Evolutionary conservation across 1,140 invertebrate genomes (phyloP).

Genomic region (Drosophila micromelanica): DNA sequence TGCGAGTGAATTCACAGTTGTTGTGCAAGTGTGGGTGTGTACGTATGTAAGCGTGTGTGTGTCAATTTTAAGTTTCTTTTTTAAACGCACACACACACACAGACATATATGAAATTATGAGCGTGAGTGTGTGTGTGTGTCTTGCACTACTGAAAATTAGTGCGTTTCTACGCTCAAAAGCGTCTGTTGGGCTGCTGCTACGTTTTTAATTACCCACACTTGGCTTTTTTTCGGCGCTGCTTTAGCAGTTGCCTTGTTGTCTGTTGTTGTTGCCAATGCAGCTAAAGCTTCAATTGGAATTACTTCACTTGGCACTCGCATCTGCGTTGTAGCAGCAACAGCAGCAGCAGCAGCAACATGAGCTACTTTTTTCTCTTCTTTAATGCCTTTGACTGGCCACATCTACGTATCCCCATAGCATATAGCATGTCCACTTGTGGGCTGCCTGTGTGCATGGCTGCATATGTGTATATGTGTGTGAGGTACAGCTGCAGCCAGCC

Average conservation of each 20-base stretch:
- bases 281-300: conserved; percentile 75
- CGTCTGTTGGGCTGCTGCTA: conserved; percentile 65
- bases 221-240: conserved; percentile 54
- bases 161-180: conserved; percentile 81
- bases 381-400: conserved; percentile 60
- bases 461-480: conserved; percentile 29
- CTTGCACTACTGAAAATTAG: conserved; percentile 77
- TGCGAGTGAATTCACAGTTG: conserved; percentile 53
- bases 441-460: conserved; percentile 16
- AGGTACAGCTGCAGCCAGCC: conserved; percentile 55
- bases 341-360: conserved; percentile 44
- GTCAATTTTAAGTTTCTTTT: conserved; percentile 59
- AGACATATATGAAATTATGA: conserved; percentile 33
- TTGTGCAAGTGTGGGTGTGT: conserved; percentile 17
- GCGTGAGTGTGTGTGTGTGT: conserved; percentile 13
- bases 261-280: conserved; percentile 43
- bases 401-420: conserved; percentile 42
- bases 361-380: conserved; percentile 43
- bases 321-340: conserved; percentile 60
- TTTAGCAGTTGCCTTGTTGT: conserved; percentile 57
- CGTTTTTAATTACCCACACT: conserved; percentile 83
- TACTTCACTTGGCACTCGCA: conserved; percentile 80
- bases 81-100: conserved; percentile 28
- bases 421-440: conserved; percentile 47
- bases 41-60: conserved; percentile 15